A percentile compares a stretch with the other conserved stretches of the same genome.
phyloP scores from a whole-genome alignment of 2,888 invertebrate genomes.

The Dicycla oo region DNA sequence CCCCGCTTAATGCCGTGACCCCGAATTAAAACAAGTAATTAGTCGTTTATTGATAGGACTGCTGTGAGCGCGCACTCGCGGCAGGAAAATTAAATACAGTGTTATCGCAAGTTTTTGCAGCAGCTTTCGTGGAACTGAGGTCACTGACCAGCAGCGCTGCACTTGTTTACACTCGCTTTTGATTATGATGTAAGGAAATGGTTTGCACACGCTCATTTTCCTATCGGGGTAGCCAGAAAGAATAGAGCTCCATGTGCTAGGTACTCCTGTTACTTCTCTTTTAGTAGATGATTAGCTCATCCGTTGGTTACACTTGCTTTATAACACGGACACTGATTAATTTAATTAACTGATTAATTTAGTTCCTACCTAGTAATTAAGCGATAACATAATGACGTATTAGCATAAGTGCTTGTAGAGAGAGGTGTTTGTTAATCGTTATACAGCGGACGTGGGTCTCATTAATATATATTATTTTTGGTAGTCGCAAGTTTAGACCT shows the following conservation, averaged over 20 bases:
- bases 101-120: constrained; percentile 21
- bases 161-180: background rate
- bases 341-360: too few relatives aligned
- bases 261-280: background rate
- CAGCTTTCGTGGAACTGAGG: constrained; percentile 34
- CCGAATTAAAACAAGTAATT: constrained; percentile 54
- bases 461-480: constrained; percentile 7
- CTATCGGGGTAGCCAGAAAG: background rate
- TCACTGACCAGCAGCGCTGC: background rate
- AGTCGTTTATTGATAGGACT: constrained; percentile 36
- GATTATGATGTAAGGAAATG: background rate
- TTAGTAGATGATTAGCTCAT: background rate
- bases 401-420: background rate
- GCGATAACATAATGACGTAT: background rate
- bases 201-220: background rate
- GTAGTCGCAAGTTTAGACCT: background rate
- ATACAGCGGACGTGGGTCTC: background rate
- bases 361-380: background rate
- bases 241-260: background rate
- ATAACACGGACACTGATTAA: too few relatives aligned
- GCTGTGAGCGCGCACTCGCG: constrained; percentile 42
- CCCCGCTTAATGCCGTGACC: constrained; percentile 22
- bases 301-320: background rate
- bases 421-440: too few relatives aligned
- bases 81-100: constrained; percentile 18